phyloP scores from a whole-genome alignment of 2,113 vertebrate species.

The Cochlearius cochlearius region DNA sequence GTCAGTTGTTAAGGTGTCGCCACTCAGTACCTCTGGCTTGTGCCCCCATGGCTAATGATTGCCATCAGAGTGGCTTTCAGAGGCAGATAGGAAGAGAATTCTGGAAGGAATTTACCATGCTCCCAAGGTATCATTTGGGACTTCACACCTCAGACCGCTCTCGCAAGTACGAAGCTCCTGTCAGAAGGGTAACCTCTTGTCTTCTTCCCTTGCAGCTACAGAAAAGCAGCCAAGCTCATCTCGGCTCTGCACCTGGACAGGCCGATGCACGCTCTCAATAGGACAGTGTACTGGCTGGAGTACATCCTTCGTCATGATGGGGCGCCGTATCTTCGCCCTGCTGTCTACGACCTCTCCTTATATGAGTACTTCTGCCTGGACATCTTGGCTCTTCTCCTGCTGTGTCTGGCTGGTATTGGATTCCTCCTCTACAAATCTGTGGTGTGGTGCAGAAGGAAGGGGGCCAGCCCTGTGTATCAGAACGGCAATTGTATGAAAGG shows the following conservation, averaged over 20 bases:
- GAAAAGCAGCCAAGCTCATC: constrained; percentile 52
- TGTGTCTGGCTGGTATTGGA: not conserved
- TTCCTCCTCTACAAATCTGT: constrained; percentile 10
- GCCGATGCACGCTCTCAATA: constrained; percentile 61
- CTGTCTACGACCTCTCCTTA: constrained; percentile 54
- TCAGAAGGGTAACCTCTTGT: not conserved
- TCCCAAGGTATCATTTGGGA: not conserved
- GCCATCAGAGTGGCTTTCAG: not conserved
- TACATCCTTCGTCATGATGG: constrained; percentile 59
- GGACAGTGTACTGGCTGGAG: constrained; percentile 70
- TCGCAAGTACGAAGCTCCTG: not conserved
- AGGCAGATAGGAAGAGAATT: not conserved
- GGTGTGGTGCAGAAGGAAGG: constrained; percentile 30
- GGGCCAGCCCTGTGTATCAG: not conserved
- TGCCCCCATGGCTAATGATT: not conserved
- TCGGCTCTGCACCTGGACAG: constrained; percentile 60
- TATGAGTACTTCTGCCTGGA: constrained; percentile 68
- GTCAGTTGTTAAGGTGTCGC: not conserved
- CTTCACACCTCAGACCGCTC: not conserved
- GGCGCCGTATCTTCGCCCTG: constrained; percentile 46
- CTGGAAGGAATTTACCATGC: not conserved
- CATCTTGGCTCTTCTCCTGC: constrained; percentile 36
- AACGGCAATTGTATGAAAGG: constrained; percentile 37
- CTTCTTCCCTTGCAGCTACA: constrained; percentile 50
- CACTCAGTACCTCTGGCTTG: not conserved